Evolutionary conservation across 2,888 invertebrate genomes (phyloP).

Genomic region (Elysia crispata): DNA sequence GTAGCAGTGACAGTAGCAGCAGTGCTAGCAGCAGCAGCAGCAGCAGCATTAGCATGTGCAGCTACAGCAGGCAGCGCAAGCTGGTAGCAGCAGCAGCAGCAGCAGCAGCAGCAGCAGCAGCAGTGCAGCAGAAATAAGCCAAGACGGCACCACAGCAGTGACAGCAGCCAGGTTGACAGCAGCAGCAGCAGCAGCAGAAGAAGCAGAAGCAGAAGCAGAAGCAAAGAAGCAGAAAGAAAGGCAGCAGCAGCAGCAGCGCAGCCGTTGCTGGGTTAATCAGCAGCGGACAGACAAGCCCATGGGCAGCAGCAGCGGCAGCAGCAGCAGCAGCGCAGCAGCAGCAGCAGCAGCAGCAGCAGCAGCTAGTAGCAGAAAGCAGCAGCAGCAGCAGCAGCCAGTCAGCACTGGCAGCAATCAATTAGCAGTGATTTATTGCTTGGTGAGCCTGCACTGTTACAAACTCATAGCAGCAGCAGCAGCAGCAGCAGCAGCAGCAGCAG

Average conservation of each 20-base stretch:
- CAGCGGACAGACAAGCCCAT: background rate
- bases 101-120: slow-evolving; percentile 9
- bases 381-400: too few relatives aligned
- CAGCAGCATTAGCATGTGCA: background rate
- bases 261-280: background rate
- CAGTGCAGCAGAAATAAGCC: background rate
- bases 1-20: background rate
- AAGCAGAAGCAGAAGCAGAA: too few relatives aligned
- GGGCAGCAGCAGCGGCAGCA: background rate
- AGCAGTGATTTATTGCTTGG: too few relatives aligned
- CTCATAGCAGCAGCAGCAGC: too few relatives aligned
- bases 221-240: background rate
- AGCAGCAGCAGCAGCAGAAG: too few relatives aligned
- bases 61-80: background rate
- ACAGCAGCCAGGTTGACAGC: background rate
- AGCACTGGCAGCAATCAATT: too few relatives aligned
- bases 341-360: too few relatives aligned
- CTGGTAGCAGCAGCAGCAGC: background rate
- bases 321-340: too few relatives aligned
- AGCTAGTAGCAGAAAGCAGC: background rate
- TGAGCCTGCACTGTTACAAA: too few relatives aligned
- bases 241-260: slow-evolving; percentile 1
- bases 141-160: background rate
- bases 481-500: too few relatives aligned
- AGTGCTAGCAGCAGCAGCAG: background rate